Evolutionary conservation across 2,888 invertebrate species (phyloP), one percentile per base, ranked within the genome.

Genomic region (Endomychus coccineus): DNA sequence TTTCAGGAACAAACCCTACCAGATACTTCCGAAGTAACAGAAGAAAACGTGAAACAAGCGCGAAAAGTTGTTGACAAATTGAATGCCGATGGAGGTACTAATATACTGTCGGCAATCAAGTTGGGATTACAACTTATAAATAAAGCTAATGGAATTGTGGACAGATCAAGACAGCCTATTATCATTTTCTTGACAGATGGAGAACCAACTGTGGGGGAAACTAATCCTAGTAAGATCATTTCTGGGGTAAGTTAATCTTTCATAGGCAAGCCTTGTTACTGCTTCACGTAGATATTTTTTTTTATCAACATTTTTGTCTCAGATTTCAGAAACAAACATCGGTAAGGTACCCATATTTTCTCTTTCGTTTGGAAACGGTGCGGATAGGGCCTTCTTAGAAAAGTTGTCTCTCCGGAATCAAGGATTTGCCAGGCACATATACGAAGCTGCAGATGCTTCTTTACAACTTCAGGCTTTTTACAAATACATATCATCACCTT

Each of bases 281-380:
- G n/a, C n/a, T n/a, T n/a, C n/a, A n/a, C n/a, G n/a, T n/a, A n/a
- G n/a, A n/a, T n/a, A n/a, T n/a, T n/a, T n/a, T n/a, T n/a, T n/a
- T n/a, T n/a, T n/a, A n/a, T n/a, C n/a, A n/a, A n/a, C n/a, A n/a
- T n/a, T n/a, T n/a, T 19, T 22, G 35, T 42, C 42, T 9, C 30
- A 59, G 58, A 48, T 60, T 10, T 66, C 68, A 0, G 71, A 73
- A 52, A 62, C 68, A 42, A 77, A 77, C 58, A 59, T 44, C 14
- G 71, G 69, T 11, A 49, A 53, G 4, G 38, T 54, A 2, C 56
- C 77, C 4, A 73, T 83, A 37, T 82, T 76, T 57, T 74, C 77
- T 1, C 67, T 85, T 25, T 81, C 79, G n/a, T 82, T 84, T 54
- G 83, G 83, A 2, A 71, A 73, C 38, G 77, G 75, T 38, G 80